Evolutionary conservation across 2,888 invertebrate genomes (phyloP).

Genomic region (Erpobdella octoculata): DNA sequence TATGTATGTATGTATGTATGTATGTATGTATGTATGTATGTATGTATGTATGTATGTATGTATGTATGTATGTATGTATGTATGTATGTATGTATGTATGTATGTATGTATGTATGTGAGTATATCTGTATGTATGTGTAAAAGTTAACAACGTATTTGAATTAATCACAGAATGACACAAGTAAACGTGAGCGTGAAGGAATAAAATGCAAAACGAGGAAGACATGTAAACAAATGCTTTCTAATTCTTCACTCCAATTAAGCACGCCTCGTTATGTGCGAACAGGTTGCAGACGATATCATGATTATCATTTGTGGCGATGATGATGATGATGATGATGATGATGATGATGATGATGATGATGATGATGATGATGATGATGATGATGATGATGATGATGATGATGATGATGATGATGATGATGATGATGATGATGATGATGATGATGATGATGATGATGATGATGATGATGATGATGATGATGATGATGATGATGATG

Average conservation of each 20-base stretch:
- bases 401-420: neutral
- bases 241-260: too few species aligned
- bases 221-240: too few species aligned
- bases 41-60: neutral
- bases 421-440: neutral
- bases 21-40: neutral
- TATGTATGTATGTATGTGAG: neutral
- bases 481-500: neutral
- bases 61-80: neutral
- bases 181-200: too few species aligned
- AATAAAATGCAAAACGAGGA: too few species aligned
- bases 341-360: neutral
- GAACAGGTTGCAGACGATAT: too few species aligned
- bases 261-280: too few species aligned
- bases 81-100: neutral
- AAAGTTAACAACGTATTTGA: too few species aligned
- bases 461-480: neutral
- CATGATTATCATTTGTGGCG: too few species aligned
- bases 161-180: too few species aligned
- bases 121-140: too few species aligned
- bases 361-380: neutral
- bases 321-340: constrained; percentile 10
- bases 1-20: neutral
- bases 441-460: neutral
- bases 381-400: neutral